A percentile compares a stretch with the other conserved stretches of the same genome.
Conservation (phyloP, 2,888 invertebrate genomes). For the Caenorhabditis sp. region DNA sequence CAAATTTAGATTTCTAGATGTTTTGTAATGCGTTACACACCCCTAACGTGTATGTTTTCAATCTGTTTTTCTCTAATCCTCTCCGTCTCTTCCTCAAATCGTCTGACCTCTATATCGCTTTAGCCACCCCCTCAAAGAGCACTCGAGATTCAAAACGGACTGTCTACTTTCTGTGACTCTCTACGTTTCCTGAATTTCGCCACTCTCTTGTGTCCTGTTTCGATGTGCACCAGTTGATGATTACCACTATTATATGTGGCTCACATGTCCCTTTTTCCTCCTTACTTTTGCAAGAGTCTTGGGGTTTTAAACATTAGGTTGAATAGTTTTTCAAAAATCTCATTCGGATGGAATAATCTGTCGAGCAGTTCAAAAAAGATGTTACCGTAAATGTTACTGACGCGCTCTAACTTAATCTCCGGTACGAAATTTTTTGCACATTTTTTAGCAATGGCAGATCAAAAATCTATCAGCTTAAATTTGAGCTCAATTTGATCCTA, state of each 20-base stretch:
- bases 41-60: no score
- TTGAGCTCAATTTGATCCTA: no score
- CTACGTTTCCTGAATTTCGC: background rate
- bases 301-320: no score
- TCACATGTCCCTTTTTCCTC: background rate
- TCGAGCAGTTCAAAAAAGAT: no score
- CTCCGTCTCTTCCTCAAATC: background rate
- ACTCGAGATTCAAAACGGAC: slow-evolving; percentile 7
- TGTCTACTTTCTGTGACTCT: background rate
- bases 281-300: no score
- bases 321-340: no score
- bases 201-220: background rate
- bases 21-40: background rate
- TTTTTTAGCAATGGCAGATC: no score
- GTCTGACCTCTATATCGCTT: background rate
- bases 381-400: no score
- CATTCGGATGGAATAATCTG: no score
- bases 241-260: slow-evolving; percentile 7
- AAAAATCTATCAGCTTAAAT: no score
- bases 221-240: slow-evolving; percentile 13
- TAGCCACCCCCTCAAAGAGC: background rate
- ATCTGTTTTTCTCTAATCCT: background rate
- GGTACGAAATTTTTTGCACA: no score
- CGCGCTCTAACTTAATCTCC: no score
- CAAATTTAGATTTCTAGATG: background rate